A percentile compares a stretch with the other conserved stretches of the same genome.
phyloP scores from a whole-genome alignment of 2,888 invertebrate species.

The Nematopogon swammerdamellus region DNA sequence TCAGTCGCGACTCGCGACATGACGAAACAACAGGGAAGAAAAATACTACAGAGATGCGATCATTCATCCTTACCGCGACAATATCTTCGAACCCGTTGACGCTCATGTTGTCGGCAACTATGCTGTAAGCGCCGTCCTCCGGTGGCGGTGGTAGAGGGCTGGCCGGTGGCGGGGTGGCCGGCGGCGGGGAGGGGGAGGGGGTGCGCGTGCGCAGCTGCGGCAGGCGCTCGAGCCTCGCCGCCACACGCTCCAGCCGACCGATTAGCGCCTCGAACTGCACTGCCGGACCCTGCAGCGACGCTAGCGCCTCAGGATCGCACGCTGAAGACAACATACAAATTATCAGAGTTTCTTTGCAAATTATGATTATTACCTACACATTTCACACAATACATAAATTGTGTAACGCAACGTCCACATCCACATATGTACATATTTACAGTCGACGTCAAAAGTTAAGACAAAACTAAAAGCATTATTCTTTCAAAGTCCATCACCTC shows the following conservation, averaged over 20 bases:
- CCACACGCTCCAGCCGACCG: conserved; percentile 71
- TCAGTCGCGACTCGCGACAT: too few relatives aligned
- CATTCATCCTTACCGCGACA: conserved; percentile 39
- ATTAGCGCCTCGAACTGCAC: conserved; percentile 67
- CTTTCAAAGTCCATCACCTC: too few relatives aligned
- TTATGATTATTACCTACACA: too few relatives aligned
- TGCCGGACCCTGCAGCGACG: conserved; percentile 36
- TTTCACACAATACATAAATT: too few relatives aligned
- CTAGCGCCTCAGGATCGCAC: conserved; percentile 43
- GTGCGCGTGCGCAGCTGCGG: conserved; percentile 27
- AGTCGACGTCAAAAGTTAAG: too few relatives aligned
- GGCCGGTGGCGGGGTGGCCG: conserved; percentile 25
- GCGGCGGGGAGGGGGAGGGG: conserved; percentile 27
- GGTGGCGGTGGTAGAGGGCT: conserved; percentile 20
- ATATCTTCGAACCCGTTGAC: conserved; percentile 73
- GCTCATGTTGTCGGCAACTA: conserved; percentile 60
- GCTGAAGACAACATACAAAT: conserved; percentile 31
- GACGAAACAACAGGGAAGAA: neutral
- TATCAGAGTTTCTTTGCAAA: too few relatives aligned
- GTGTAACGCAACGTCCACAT: too few relatives aligned
- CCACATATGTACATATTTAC: too few relatives aligned
- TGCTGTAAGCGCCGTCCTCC: conserved; percentile 14
- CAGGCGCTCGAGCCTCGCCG: conserved; percentile 65
- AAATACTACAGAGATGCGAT: neutral
- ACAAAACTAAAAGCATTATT: too few relatives aligned